phyloP scores from a whole-genome alignment of 30 jellyfish, hydroid and myxozoan genomes.

The Phacellophora camtschatica region DNA sequence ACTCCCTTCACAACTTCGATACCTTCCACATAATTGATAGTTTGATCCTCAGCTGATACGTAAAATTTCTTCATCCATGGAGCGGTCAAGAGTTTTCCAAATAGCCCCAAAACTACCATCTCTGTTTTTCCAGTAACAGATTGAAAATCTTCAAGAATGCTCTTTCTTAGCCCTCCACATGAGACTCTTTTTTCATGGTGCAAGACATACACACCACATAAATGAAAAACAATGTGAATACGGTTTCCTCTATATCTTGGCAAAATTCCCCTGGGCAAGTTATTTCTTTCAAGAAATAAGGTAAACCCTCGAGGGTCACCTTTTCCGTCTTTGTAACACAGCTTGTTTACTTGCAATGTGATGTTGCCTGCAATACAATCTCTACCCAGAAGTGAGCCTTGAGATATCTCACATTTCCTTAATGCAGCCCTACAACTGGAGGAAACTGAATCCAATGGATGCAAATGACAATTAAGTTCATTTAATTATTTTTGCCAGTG shows the following conservation, averaged over 20 bases:
- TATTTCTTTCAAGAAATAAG: not conserved
- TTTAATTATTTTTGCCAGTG: slow-evolving; percentile 26
- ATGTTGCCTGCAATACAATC: slow-evolving; percentile 39
- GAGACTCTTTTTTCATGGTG: slow-evolving; percentile 39
- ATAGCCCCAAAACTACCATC: slow-evolving; percentile 39
- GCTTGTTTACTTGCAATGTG: slow-evolving; percentile 26
- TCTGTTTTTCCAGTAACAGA: slow-evolving; percentile 2
- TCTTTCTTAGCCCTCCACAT: slow-evolving; percentile 50
- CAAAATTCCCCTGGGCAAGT: slow-evolving; percentile 36
- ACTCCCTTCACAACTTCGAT: slow-evolving; percentile 22
- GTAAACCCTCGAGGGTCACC: slow-evolving; percentile 25
- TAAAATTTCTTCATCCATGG: slow-evolving; percentile 60
- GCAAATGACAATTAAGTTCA: slow-evolving; percentile 12
- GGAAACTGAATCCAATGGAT: slow-evolving; percentile 29
- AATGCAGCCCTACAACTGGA: slow-evolving; percentile 28
- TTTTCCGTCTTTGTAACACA: slow-evolving; percentile 29
- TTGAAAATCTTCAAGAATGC: slow-evolving; percentile 20
- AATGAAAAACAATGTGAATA: slow-evolving; percentile 44
- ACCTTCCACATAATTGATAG: slow-evolving; percentile 44
- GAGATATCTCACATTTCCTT: not conserved
- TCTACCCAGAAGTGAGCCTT: slow-evolving; percentile 32
- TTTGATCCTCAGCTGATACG: not conserved
- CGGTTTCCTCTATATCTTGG: slow-evolving; percentile 56
- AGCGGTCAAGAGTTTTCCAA: slow-evolving; percentile 52
- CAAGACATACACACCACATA: slow-evolving; percentile 46